Percentiles rank a stretch among this genome's conserved stretches.
Evolutionary conservation across 1,140 invertebrate genomes (phyloP).

Genomic region (Rhynchophorus ferrugineus): DNA sequence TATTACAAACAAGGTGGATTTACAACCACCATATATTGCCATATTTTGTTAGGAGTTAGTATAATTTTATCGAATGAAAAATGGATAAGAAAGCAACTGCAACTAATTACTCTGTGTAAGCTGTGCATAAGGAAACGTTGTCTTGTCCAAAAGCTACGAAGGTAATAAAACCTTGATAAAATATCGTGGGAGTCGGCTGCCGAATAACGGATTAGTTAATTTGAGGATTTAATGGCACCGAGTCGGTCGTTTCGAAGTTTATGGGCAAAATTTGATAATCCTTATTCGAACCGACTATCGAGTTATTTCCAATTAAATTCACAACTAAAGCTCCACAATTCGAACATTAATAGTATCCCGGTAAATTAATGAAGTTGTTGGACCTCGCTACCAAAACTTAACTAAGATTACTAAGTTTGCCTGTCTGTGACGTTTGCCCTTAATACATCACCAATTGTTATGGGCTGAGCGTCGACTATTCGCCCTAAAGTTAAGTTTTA

Average conservation of each 20-base stretch:
- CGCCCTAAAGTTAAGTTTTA: too few species aligned
- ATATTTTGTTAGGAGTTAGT: too few species aligned
- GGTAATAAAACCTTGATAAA: slow-evolving; percentile 21
- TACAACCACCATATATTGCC: too few species aligned
- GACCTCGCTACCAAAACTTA: slow-evolving; percentile 22
- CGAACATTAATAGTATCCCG: slow-evolving; percentile 26
- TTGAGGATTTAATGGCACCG: slow-evolving; percentile 23
- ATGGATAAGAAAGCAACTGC: too few species aligned
- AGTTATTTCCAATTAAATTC: slow-evolving; percentile 27
- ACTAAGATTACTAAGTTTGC: slow-evolving; percentile 23
- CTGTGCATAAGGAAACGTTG: slow-evolving; percentile 17
- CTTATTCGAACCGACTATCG: slow-evolving; percentile 21
- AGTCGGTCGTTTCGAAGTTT: slow-evolving; percentile 23
- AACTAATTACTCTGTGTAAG: too few species aligned
- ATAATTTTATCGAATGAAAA: too few species aligned
- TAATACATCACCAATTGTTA: slow-evolving; percentile 12
- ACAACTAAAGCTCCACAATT: slow-evolving; percentile 22
- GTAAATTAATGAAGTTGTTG: slow-evolving; percentile 26
- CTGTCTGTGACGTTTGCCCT: slow-evolving; percentile 7
- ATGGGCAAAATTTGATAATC: slow-evolving; percentile 26
- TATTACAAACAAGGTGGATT: too few species aligned
- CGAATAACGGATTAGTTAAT: slow-evolving; percentile 26
- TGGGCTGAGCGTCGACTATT: too few species aligned
- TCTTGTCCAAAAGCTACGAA: slow-evolving; percentile 16
- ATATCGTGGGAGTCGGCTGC: slow-evolving; percentile 20